Conservation (phyloP, 2,888 invertebrate species). For the Drosophila phalerata region DNA sequence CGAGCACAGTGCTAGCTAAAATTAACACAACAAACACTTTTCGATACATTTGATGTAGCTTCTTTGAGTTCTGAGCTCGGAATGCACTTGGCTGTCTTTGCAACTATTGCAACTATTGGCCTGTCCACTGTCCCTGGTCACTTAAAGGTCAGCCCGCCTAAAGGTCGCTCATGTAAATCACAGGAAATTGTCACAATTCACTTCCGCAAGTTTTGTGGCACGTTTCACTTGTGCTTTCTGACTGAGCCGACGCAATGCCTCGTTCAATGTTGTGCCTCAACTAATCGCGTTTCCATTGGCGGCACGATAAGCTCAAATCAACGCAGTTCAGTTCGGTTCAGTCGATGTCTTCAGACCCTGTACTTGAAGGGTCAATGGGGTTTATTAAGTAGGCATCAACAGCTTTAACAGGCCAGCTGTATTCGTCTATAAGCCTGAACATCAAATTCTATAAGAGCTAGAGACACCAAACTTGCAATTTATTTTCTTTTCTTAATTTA, state of each 20-base stretch:
- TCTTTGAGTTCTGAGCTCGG: constrained; percentile 24
- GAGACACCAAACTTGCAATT: neutral
- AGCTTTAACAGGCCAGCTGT: too few species aligned
- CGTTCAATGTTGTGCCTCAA: constrained; percentile 53
- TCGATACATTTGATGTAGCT: constrained; percentile 44
- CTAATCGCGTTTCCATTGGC: constrained; percentile 61
- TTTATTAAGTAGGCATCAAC: neutral
- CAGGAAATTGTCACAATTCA: constrained; percentile 39
- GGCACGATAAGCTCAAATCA: constrained; percentile 36
- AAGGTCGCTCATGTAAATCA: constrained; percentile 36
- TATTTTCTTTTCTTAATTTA: neutral
- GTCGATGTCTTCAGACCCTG: constrained; percentile 12
- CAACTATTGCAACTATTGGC: constrained; percentile 13
- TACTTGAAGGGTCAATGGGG: neutral
- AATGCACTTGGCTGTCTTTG: constrained; percentile 35
- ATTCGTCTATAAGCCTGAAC: neutral
- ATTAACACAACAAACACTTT: constrained; percentile 26
- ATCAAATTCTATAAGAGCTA: neutral
- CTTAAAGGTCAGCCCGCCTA: constrained; percentile 28
- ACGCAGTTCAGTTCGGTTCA: neutral
- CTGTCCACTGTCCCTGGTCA: constrained; percentile 25
- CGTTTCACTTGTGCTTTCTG: constrained; percentile 14
- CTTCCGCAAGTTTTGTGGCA: constrained; percentile 53
- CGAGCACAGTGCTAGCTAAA: constrained; percentile 10
- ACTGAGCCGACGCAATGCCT: constrained; percentile 25